Evolutionary conservation across 2,797 vertebrate species (phyloP), one percentile per base, ranked within the genome.

Genomic region (Tarsius wallacei): DNA sequence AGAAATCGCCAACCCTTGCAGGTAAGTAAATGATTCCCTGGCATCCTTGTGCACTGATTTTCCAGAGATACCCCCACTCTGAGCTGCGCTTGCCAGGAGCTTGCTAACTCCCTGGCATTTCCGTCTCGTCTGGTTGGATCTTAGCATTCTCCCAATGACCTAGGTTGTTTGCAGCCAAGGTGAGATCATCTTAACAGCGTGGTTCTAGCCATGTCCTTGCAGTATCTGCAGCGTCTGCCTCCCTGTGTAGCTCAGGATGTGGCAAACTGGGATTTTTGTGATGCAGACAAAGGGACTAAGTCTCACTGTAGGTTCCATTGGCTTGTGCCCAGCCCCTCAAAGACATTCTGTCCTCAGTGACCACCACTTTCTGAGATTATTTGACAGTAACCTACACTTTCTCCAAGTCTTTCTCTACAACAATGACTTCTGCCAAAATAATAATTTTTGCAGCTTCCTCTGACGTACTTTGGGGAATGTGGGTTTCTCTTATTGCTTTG

Each of bases 1-100:
- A 93, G 99, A 99, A 87, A 98, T 99, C 71, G 97, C 94, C 64
- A 99, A 99, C 98, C 99, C 99, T 96, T 99, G 99, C 99, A 99
- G 99, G 99, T 99, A 99, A 96, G 98, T 95, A 97, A 96, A 91
- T 96, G 97, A 98, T 93, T 88, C 92, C 93, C 63, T 73, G 42
- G 64, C 47, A 78, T 84, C 82, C 88, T 15, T 36, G 15, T 55
- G 87, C 86, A 91, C 63, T 81, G 80, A 90, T 97, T 80, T 95
- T 97, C 15, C 47, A 73, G 66, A 57, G 84, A 77, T 47, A 93
- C 19, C 49, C 31, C 36, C 0, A 2, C 36, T 66, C 53, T 21
- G 7, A 89, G 63, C 33, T 26, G 57, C n/a, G 4, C 1, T 90
- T 66, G 33, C 74, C 76, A 85, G 68, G 24, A 87, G 59, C 36